These are phyloP conservation scores for Lepidocyrtoides sp. DNA, from an alignment of 2,888 invertebrate species.

Conservation along the genomic window DNA sequence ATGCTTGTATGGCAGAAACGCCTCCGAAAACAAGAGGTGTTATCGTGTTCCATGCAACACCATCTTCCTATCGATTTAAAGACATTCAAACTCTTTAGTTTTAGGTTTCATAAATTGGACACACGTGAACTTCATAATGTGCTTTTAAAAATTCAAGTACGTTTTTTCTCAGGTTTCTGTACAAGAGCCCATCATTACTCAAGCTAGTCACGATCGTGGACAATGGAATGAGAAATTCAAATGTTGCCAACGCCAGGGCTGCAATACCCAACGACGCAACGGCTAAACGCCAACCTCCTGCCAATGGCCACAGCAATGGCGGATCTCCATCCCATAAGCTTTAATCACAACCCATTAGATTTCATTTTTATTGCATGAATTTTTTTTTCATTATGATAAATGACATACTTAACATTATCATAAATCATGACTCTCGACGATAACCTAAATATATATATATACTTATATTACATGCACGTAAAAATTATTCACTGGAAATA, in stretches of 20 bases:
- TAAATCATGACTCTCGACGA: too few relatives aligned
- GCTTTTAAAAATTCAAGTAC: conserved; percentile 60
- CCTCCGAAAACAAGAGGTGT: conserved; percentile 84
- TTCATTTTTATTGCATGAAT: not conserved
- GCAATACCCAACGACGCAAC: conserved; percentile 84
- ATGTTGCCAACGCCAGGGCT: conserved; percentile 83
- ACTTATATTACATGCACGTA: conserved; percentile 22
- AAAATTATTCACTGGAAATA: not conserved
- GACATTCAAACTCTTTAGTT: not conserved
- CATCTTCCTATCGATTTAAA: conserved; percentile 53
- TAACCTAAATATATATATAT: too few relatives aligned
- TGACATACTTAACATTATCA: too few relatives aligned
- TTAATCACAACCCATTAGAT: not conserved
- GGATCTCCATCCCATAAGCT: conserved; percentile 85
- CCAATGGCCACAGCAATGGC: conserved; percentile 84
- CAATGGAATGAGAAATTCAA: conserved; percentile 85
- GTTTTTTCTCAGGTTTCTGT: conserved; percentile 84
- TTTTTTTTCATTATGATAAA: too few relatives aligned
- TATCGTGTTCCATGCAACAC: conserved; percentile 78
- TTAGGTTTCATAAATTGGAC: not conserved
- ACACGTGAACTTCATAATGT: not conserved
- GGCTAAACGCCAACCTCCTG: conserved; percentile 84
- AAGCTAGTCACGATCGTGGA: conserved; percentile 82
- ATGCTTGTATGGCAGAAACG: conserved; percentile 82
- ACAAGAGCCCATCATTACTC: conserved; percentile 84